These are phyloP conservation scores for Tillus elongatus DNA, from an alignment of 2,888 invertebrate genomes.

Conservation along the genomic window DNA sequence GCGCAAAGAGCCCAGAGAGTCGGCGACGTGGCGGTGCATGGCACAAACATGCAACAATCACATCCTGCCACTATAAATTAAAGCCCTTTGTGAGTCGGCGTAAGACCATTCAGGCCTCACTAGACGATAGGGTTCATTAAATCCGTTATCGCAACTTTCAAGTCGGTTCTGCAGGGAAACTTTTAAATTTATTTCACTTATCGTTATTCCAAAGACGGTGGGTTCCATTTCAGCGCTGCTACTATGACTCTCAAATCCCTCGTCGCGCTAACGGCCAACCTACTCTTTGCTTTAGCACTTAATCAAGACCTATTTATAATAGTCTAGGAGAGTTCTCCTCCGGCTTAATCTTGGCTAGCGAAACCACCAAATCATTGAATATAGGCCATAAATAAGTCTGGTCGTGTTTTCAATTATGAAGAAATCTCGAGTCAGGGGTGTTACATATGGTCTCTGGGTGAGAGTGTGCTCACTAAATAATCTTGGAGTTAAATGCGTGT, in stretches of 20 bases:
- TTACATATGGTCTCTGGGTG: too few species aligned
- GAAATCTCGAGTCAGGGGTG: too few species aligned
- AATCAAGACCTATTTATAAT: slow-evolving; percentile 12
- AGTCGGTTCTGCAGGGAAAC: slow-evolving; percentile 38
- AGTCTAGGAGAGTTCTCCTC: too few species aligned
- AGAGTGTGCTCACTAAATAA: too few species aligned
- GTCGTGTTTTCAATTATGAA: too few species aligned
- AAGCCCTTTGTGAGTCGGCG: slow-evolving; percentile 35
- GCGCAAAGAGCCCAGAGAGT: too few species aligned
- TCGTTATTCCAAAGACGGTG: slow-evolving; percentile 35
- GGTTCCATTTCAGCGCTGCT: slow-evolving; percentile 24
- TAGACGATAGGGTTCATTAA: slow-evolving; percentile 42
- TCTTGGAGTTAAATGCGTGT: too few species aligned
- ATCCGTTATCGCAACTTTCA: slow-evolving; percentile 41
- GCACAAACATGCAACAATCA: slow-evolving; percentile 41
- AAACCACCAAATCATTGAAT: too few species aligned
- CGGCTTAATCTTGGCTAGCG: too few species aligned
- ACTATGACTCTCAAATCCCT: slow-evolving; percentile 8
- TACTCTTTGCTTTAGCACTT: slow-evolving; percentile 17
- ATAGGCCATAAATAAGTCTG: too few species aligned
- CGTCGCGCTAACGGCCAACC: neutral
- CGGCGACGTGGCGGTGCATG: too few species aligned
- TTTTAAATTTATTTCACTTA: slow-evolving; percentile 43
- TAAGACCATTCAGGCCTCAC: slow-evolving; percentile 33
- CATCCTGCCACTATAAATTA: slow-evolving; percentile 37